These are phyloP conservation scores for Cryptotermes secundus DNA, from an alignment of 1,140 invertebrate species.

Conservation along the genomic window DNA sequence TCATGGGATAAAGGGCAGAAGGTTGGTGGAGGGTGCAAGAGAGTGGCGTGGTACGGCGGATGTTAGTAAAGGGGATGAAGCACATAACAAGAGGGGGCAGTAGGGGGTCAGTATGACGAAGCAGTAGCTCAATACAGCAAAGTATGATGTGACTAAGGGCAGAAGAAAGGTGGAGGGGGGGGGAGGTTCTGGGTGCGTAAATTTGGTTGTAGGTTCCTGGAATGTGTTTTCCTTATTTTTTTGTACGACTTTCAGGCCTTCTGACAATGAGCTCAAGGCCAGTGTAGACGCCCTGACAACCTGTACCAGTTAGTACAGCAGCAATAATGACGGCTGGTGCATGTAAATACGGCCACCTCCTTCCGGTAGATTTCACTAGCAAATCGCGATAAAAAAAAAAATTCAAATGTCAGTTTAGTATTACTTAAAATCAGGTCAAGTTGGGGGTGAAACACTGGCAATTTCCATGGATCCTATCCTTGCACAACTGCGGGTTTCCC, in stretches of 20 bases:
- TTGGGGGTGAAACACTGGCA: too few species aligned
- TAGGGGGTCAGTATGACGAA: slow-evolving; percentile 4
- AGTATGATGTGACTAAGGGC: slow-evolving; percentile 4
- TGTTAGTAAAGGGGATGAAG: not conserved
- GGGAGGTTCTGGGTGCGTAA: not conserved
- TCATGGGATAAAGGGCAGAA: slow-evolving; percentile 5
- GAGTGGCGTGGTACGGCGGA: not conserved
- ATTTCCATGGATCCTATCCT: too few species aligned
- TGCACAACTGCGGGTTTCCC: too few species aligned
- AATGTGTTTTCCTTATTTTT: not conserved
- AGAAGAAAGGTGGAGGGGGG: not conserved
- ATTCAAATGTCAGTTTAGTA: too few species aligned
- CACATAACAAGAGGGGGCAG: not conserved
- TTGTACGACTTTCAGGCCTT: not conserved
- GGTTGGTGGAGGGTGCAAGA: not conserved
- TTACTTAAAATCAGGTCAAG: too few species aligned
- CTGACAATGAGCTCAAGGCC: not conserved
- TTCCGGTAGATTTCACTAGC: too few species aligned
- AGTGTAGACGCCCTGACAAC: not conserved
- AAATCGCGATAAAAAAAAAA: too few species aligned
- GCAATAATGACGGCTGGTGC: too few species aligned
- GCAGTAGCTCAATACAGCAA: slow-evolving; percentile 3
- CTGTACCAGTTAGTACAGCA: not conserved
- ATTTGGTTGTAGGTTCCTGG: not conserved
- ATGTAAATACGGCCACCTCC: too few species aligned